These are phyloP conservation scores for Metopia argyrocephala DNA, from an alignment of 2,888 invertebrate species.

Conservation along the genomic window DNA sequence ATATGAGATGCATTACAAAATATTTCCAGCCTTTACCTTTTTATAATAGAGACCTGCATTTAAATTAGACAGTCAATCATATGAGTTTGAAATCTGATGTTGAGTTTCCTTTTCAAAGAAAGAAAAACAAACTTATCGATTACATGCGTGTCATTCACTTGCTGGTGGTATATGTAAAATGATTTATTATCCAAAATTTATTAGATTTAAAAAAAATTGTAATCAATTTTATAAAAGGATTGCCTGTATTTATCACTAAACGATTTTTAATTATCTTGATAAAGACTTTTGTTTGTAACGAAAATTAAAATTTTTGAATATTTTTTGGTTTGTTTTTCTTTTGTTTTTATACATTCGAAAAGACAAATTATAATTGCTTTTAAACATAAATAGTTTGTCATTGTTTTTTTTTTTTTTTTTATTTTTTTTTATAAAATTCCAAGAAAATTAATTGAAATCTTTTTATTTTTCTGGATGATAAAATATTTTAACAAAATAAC, in stretches of 20 bases:
- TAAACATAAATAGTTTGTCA: constrained; percentile 44
- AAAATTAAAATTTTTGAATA: too few species aligned
- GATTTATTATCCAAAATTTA: constrained; percentile 60
- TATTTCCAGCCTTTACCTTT: constrained; percentile 29
- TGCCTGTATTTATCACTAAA: constrained; percentile 50
- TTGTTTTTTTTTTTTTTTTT: not conserved
- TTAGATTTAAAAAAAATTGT: constrained; percentile 43
- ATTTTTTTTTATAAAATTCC: constrained; percentile 19
- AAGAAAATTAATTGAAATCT: constrained; percentile 1
- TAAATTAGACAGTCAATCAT: constrained; percentile 8
- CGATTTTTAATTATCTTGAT: constrained; percentile 64
- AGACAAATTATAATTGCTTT: constrained; percentile 57
- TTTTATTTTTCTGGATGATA: not conserved
- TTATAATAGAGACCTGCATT: constrained; percentile 22
- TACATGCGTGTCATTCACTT: constrained; percentile 56
- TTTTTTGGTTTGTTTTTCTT: too few species aligned
- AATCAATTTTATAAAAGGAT: constrained; percentile 37
- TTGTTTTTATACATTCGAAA: constrained; percentile 27
- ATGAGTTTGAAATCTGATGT: constrained; percentile 22
- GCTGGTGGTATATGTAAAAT: constrained; percentile 49
- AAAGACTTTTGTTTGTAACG: constrained; percentile 8
- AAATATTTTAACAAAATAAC: not conserved
- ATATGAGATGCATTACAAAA: constrained; percentile 51
- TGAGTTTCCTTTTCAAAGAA: constrained; percentile 35
- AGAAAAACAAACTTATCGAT: constrained; percentile 62